These are phyloP conservation scores for Eptesicus fuscus DNA, from an alignment of 2,113 vertebrate species.

Conservation along the genomic window DNA sequence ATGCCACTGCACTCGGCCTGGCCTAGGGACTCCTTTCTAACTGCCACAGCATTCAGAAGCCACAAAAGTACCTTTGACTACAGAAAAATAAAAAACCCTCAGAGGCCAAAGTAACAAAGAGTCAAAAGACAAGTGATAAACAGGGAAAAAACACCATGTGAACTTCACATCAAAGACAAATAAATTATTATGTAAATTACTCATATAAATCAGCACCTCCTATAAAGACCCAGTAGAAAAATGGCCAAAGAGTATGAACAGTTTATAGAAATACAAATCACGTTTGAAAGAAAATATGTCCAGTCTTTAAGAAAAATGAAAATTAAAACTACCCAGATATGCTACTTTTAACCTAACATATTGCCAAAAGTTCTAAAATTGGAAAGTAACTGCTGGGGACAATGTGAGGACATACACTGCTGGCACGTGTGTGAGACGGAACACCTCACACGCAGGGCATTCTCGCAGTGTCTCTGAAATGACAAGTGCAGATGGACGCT, in stretches of 20 bases:
- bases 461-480: background rate
- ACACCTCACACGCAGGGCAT: background rate
- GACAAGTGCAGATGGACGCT: background rate
- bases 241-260: background rate
- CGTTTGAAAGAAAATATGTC: background rate
- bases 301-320: background rate
- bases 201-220: background rate
- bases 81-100: background rate
- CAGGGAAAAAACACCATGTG: background rate
- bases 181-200: background rate
- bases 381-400: background rate
- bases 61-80: background rate
- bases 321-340: background rate
- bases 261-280: background rate
- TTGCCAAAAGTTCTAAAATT: background rate
- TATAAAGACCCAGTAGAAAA: background rate
- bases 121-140: background rate
- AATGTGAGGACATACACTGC: background rate
- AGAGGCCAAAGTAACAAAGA: background rate
- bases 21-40: background rate
- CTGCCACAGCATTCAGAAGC: background rate
- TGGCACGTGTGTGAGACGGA: background rate
- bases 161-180: constrained; percentile 6
- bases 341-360: background rate
- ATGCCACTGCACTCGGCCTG: background rate